Evolutionary conservation across 2,797 vertebrate genomes (phyloP).

Genomic region (Sebastes kiyomatsui): DNA sequence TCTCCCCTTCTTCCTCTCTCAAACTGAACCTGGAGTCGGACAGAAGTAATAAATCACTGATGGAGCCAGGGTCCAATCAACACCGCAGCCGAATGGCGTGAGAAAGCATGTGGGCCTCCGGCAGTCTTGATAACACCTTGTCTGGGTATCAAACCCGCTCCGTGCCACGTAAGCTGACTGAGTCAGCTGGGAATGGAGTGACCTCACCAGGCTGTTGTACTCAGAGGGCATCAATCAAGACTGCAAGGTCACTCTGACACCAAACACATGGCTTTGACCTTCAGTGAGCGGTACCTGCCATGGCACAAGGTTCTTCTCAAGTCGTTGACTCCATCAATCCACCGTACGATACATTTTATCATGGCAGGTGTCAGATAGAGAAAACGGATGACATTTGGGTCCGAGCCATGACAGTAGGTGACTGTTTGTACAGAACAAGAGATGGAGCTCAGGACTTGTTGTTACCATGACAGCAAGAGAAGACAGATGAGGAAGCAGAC

Average conservation of each 20-base stretch:
- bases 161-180: conserved; percentile 18
- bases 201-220: conserved; percentile 49
- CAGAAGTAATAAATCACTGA: conserved; percentile 72
- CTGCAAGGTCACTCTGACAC: conserved; percentile 53
- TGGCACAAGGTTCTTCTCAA: conserved; percentile 13
- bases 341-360: conserved; percentile 20
- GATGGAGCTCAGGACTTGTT: conserved; percentile 37
- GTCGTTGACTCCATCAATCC: conserved; percentile 40
- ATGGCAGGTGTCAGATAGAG: conserved; percentile 55
- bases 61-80: conserved; percentile 73
- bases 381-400: conserved; percentile 45
- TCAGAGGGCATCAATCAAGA: conserved; percentile 65
- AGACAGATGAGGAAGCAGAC: conserved; percentile 54
- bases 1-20: conserved; percentile 26
- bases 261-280: conserved; percentile 47
- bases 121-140: conserved; percentile 62
- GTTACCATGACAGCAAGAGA: conserved; percentile 70
- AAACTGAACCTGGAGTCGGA: conserved; percentile 47
- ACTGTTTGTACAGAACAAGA: conserved; percentile 25
- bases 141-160: conserved; percentile 47
- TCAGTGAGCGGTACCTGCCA: conserved; percentile 31
- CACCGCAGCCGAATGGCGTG: conserved; percentile 60
- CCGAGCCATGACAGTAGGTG: conserved; percentile 20
- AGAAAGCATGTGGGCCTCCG: conserved; percentile 68
- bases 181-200: conserved; percentile 58